Evolutionary conservation across 2,888 invertebrate genomes (phyloP).

Genomic region (Drymonia ruficornis): DNA sequence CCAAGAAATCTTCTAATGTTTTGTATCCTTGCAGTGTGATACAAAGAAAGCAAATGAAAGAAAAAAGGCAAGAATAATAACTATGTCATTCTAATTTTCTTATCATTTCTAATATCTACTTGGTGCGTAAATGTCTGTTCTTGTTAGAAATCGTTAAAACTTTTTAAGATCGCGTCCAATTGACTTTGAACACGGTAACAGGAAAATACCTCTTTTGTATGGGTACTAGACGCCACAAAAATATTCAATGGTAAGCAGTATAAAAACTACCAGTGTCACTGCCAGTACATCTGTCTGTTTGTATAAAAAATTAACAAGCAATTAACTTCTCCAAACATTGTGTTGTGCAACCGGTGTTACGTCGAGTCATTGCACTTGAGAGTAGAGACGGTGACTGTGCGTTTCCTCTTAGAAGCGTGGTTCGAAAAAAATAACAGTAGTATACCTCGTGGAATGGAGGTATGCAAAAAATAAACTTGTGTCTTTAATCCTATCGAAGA

Average conservation of each 20-base stretch:
- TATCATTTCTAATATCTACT: too few species aligned
- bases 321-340: slow-evolving; percentile 44
- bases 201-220: neutral
- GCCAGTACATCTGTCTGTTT: slow-evolving; percentile 13
- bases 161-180: neutral
- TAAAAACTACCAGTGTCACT: neutral
- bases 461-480: slow-evolving; percentile 2
- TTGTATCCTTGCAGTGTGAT: too few species aligned
- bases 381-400: slow-evolving; percentile 31
- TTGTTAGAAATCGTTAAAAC: neutral
- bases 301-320: slow-evolving; percentile 47
- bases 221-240: neutral
- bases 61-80: too few species aligned
- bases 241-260: neutral
- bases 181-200: neutral
- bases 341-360: slow-evolving; percentile 56
- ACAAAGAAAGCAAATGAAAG: too few species aligned
- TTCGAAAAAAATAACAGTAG: slow-evolving; percentile 20
- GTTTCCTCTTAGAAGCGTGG: slow-evolving; percentile 22
- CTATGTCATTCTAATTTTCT: too few species aligned
- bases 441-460: neutral
- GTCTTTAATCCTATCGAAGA: neutral
- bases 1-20: too few species aligned
- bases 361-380: slow-evolving; percentile 49
- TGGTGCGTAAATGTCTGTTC: too few species aligned